Percentiles rank a stretch among this genome's conserved stretches.
phyloP scores from a whole-genome alignment of 2,888 invertebrate species.

The Rotaria magnacalcarata region DNA sequence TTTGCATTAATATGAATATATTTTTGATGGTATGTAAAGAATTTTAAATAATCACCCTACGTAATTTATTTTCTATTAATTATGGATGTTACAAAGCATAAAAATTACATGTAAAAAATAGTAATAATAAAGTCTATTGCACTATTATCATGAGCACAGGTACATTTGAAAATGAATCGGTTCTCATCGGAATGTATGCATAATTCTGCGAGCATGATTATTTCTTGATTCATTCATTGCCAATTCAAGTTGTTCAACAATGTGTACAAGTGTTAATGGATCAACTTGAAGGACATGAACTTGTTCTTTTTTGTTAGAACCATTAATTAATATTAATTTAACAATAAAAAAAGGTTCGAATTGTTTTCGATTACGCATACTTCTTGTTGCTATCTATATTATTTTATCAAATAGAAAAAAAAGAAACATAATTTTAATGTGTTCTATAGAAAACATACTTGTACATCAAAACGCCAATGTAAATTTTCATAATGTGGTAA shows the following conservation, averaged over 20 bases:
- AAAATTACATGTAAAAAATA: neutral
- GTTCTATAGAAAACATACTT: neutral
- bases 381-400: neutral
- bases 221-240: neutral
- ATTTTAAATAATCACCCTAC: neutral
- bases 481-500: conserved; percentile 9
- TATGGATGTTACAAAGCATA: neutral
- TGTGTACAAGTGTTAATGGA: neutral
- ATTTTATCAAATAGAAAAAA: neutral
- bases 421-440: neutral
- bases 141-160: neutral
- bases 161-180: neutral
- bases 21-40: too few relatives aligned
- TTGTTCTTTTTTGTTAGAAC: neutral
- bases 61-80: neutral
- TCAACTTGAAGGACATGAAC: neutral
- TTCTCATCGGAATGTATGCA: neutral
- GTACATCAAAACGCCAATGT: neutral
- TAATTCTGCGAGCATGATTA: neutral
- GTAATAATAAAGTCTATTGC: neutral
- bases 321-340: neutral
- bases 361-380: neutral
- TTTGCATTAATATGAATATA: too few relatives aligned
- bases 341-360: neutral
- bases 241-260: neutral